Evolutionary conservation across 2,113 vertebrate species (phyloP), one percentile per base, ranked within the genome.

Genomic region (Forbesichthys papilliferus): DNA sequence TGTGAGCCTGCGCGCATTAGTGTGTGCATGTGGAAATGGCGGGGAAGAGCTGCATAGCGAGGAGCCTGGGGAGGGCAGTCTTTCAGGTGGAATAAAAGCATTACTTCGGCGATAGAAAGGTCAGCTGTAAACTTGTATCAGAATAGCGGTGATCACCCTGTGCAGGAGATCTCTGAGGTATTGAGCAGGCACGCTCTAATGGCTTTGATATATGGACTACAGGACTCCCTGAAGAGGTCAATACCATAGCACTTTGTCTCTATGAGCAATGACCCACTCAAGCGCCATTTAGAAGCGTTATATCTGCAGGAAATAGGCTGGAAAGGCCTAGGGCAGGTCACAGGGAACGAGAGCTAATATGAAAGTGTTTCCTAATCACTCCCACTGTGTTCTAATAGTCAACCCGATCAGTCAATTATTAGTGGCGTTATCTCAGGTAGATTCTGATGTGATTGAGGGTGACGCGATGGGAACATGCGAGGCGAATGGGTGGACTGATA

Each of bases 101-200:
- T 87, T 64, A 84, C 78, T 88, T 73, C 79, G 66, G 82, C 62
- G 77, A 86, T 84, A 82, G 90, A 92, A 93, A 93, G 88, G 90
- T 92, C 90, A 92, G 83, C 92, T 90, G 92, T 91, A 90, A 88
- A 89, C 80, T 90, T 91, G 77, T 90, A 89, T 91, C 90, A 90
- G 91, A 87, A 89, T 85, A 84, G 89, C 91, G 74, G 92, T 93
- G 86, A 92, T 93, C 92, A 90, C 91, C 89, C 88, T 84, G 85
- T 79, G 84, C 87, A 63, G 90, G 89, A 91, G 90, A 91, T 92
- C 91, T 92, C 78, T 84, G 84, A 84, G 86, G 77, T 94, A 94
- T 93, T 91, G 93, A 94, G 90, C 65, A 80, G 73, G 72, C 82
- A 89, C 77, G 79, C 77, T 87, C 81, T 90, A 91, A 91, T 88